Evolutionary conservation across 1,140 invertebrate species (phyloP), one percentile per base, ranked within the genome.

Genomic region (Scaptomyza hsui): DNA sequence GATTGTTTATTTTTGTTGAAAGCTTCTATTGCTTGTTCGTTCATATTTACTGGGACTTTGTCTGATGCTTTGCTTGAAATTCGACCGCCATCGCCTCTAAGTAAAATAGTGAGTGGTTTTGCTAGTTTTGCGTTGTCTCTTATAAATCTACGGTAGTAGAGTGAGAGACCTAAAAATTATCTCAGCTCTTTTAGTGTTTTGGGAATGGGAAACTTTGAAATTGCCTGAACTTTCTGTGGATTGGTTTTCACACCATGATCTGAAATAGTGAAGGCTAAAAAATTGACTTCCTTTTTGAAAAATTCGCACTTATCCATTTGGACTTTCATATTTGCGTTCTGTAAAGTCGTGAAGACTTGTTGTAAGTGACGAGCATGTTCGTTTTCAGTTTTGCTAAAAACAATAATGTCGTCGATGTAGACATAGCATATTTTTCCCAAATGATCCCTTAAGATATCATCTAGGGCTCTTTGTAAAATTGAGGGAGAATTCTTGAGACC

Each of bases 251-350:
- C 16, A 0, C 47, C 21, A 26, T 49, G 3, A 13, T 10, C 7
- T 13, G 47, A 49, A 26, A 29, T 32, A 51, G 48, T 29, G 48
- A 51, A 51, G 3, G 21, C 48, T 13, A 51, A 16, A 1, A 51
- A 51, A 26, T 15, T 4, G 15, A 32, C 48, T 35, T 47, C 19
- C 4, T 9, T 24, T 6, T 47, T 47, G 12, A 13, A 24, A 3
- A 24, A 6, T 4, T 24, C 19, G 7, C 19, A 24, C 13, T 24
- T 13, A 2, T 47, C 19, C 10, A 24, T 19, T 47, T 47, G 12
- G 0, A 16, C 35, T 35, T 19, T 35, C 18, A 45, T 45, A 4
- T 45, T 45, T 5, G 44, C 19, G 10, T 24, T 24, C 4, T 15
- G 3, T 44, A 19, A 12, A 18, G 42, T 44, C 16, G 15, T 44